phyloP scores from a whole-genome alignment of 2,113 vertebrate genomes.

The Halichoeres trimaculatus region DNA sequence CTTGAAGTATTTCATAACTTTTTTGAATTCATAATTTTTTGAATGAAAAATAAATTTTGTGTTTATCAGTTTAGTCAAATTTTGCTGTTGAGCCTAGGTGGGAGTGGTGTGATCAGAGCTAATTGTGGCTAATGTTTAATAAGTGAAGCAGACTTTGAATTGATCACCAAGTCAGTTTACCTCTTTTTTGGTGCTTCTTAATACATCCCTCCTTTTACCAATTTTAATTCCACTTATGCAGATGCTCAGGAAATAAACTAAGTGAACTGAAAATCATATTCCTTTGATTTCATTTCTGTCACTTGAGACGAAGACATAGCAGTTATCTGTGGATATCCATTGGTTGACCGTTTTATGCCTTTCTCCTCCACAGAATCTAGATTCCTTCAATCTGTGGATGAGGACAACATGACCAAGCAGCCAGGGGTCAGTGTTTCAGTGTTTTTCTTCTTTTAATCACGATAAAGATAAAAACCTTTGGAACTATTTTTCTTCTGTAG shows the following conservation, averaged over 20 bases:
- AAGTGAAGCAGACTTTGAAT: no score
- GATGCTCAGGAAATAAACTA: no score
- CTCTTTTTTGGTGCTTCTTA: no score
- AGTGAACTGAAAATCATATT: background rate
- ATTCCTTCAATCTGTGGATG: slow-evolving; percentile 93
- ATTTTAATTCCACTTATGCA: background rate
- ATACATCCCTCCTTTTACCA: no score
- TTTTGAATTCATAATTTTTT: no score
- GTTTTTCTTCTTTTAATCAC: slow-evolving; percentile 5
- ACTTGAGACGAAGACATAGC: background rate
- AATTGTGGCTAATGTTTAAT: no score
- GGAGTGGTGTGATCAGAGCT: no score
- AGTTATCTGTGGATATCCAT: background rate
- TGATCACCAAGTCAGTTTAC: no score
- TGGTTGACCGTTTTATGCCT: background rate
- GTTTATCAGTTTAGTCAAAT: no score
- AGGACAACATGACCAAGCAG: slow-evolving; percentile 98
- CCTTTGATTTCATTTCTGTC: background rate
- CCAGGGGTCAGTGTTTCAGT: slow-evolving; percentile 88
- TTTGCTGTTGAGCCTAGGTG: no score
- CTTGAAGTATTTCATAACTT: no score
- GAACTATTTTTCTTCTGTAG: background rate
- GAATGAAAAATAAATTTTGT: no score
- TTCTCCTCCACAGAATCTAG: slow-evolving; percentile 87
- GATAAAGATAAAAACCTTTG: background rate